These are phyloP conservation scores for Characodon lateralis DNA, from an alignment of 2,797 vertebrate genomes.

Conservation along the genomic window DNA sequence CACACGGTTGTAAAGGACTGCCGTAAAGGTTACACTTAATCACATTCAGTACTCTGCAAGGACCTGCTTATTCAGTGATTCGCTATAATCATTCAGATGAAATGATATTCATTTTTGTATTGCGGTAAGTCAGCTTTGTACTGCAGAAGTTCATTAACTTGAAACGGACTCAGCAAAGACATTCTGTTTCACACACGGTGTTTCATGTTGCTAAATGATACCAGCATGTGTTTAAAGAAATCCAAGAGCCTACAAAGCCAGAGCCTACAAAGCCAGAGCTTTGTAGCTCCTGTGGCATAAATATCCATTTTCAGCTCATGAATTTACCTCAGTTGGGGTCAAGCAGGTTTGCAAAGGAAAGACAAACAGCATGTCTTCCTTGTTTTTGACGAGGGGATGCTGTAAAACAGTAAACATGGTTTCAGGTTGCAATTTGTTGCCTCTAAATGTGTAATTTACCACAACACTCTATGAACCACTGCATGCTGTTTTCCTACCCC, in stretches of 20 bases:
- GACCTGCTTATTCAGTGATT: slow-evolving; percentile 48
- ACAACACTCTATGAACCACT: slow-evolving; percentile 29
- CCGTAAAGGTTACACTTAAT: slow-evolving; percentile 30
- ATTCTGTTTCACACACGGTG: background rate
- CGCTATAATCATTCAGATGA: slow-evolving; percentile 31
- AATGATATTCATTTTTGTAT: slow-evolving; percentile 28
- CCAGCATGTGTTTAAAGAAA: background rate
- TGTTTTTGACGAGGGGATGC: background rate
- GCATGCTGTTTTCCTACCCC: slow-evolving; percentile 26
- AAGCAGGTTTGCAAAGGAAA: slow-evolving; percentile 15
- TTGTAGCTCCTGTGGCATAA: slow-evolving; percentile 5
- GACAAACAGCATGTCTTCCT: background rate
- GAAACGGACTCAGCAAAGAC: slow-evolving; percentile 24
- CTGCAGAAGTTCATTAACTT: slow-evolving; percentile 22
- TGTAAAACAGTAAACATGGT: slow-evolving; percentile 36
- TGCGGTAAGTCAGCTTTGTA: background rate
- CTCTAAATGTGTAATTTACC: slow-evolving; percentile 48
- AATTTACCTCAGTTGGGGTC: slow-evolving; percentile 7
- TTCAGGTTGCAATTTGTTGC: slow-evolving; percentile 40
- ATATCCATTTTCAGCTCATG: slow-evolving; percentile 14
- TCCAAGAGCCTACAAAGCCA: too few species aligned
- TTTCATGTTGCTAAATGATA: background rate
- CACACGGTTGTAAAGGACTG: slow-evolving; percentile 26
- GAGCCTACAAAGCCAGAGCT: background rate
- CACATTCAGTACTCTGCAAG: slow-evolving; percentile 36